These are phyloP conservation scores for Alosa alosa DNA, from an alignment of 2,113 vertebrate genomes.

Conservation along the genomic window DNA sequence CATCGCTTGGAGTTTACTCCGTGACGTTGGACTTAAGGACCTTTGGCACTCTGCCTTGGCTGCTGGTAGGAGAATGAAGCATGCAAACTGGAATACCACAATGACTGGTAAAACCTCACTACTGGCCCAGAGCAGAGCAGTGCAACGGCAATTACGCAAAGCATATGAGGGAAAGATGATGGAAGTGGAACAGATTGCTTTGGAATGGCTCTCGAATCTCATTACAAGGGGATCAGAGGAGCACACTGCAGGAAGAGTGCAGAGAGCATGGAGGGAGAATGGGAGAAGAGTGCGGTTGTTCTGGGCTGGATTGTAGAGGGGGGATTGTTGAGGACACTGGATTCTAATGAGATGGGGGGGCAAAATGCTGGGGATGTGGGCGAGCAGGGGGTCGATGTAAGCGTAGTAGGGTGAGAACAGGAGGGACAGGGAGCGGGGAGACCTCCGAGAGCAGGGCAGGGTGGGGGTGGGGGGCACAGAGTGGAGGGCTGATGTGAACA, in stretches of 20 bases:
- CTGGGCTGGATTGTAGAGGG: background rate
- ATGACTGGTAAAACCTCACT: background rate
- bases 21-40: background rate
- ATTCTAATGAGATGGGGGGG: background rate
- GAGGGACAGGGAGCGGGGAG: background rate
- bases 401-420: slow-evolving; percentile 2
- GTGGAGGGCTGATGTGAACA: background rate
- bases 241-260: background rate
- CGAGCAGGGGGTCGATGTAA: background rate
- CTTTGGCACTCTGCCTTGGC: background rate
- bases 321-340: background rate
- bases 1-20: background rate
- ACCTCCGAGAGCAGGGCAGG: background rate
- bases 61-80: background rate
- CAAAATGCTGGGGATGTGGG: background rate
- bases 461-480: background rate
- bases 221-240: background rate
- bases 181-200: background rate
- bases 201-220: background rate
- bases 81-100: background rate
- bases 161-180: background rate
- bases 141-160: background rate
- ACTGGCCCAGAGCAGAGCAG: background rate
- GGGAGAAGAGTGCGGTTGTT: too few species aligned
- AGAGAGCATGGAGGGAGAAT: background rate